phyloP scores from a whole-genome alignment of 2,797 vertebrate genomes.

The Pteropus rufus region DNA sequence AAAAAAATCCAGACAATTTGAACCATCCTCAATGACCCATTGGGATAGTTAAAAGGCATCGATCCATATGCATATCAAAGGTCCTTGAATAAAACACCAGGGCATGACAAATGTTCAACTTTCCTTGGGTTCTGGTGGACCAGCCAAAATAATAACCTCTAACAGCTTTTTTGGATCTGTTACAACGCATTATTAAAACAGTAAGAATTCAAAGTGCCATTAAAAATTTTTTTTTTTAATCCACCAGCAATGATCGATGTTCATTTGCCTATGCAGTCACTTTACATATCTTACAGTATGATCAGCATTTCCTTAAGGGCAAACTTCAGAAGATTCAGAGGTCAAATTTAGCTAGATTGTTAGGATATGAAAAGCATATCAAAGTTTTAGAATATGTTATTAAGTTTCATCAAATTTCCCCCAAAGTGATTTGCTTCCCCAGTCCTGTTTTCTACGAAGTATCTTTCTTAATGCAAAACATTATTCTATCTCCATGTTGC shows the following conservation, averaged over 20 bases:
- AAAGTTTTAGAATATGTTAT: constrained; percentile 22
- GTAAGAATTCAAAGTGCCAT: constrained; percentile 65
- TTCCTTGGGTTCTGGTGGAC: constrained; percentile 58
- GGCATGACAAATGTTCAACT: constrained; percentile 55
- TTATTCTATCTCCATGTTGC: constrained; percentile 22
- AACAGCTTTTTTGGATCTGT: constrained; percentile 80
- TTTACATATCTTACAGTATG: neutral
- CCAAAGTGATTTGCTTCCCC: neutral
- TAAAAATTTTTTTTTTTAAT: constrained; percentile 30
- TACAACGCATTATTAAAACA: constrained; percentile 75
- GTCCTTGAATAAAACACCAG: constrained; percentile 35
- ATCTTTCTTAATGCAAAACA: constrained; percentile 37
- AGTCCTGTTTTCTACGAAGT: constrained; percentile 17
- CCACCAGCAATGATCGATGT: constrained; percentile 69
- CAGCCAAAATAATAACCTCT: constrained; percentile 71
- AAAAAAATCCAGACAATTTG: neutral
- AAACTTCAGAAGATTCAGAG: neutral
- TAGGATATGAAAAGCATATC: constrained; percentile 18
- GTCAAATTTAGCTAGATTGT: constrained; percentile 36
- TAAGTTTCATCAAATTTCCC: neutral
- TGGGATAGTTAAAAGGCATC: neutral
- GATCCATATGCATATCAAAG: neutral
- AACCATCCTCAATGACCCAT: neutral
- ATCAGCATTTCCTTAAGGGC: neutral
- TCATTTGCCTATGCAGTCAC: constrained; percentile 39